Base-by-base conservation (phyloP, 2,113 vertebrate species). In the Naja naja region DNA sequence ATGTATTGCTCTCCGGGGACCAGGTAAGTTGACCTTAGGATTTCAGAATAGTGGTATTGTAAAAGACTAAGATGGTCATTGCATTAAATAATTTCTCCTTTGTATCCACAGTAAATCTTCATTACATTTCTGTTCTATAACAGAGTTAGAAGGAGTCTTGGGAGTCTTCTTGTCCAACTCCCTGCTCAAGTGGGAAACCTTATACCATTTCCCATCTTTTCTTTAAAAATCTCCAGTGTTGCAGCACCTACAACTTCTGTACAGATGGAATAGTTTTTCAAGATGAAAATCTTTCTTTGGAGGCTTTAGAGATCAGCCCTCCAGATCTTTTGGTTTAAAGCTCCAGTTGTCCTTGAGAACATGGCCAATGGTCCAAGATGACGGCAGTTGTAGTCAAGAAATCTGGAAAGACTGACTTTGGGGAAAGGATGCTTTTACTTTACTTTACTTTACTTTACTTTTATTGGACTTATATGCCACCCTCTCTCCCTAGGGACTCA, bases 1-100 rank as follows among this genome's bases (percentile, higher is more conserved):
- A 96, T 99, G 99, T 92, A 27, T 92, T 0, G 95, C 93, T 27
- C 12, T 97, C n/a, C 97, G 97, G 0, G 98, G 98, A 27, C n/a
- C 96, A 74, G 87, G 98, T 98, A 93, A 92, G 96, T 95, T 18
- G 16, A 34, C 27, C 25, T 14, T 55, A 49, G 4, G 64, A 43
- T 64, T 34, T 39, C 30, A 49, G 43, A 49, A 47, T 55, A 55
- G 11, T 9, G 8, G 7, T 1, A 1, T 39, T 30, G 25, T 45
- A 47, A 89, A 27, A 27, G 27, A 30, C 27, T 64, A 6, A 88
- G 55, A 27, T 6, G 18, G 14, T 49, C 25, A 87, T 9, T 30
- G 16, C 52, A n/a, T 22, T 54, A 45, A 1, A 23, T 9, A 49
- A 9, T 85, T 88, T 34, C 52, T 53, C 6, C 6, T 34, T 9